phyloP scores from a whole-genome alignment of 2,888 invertebrate species.

The Dusona sp. region DNA sequence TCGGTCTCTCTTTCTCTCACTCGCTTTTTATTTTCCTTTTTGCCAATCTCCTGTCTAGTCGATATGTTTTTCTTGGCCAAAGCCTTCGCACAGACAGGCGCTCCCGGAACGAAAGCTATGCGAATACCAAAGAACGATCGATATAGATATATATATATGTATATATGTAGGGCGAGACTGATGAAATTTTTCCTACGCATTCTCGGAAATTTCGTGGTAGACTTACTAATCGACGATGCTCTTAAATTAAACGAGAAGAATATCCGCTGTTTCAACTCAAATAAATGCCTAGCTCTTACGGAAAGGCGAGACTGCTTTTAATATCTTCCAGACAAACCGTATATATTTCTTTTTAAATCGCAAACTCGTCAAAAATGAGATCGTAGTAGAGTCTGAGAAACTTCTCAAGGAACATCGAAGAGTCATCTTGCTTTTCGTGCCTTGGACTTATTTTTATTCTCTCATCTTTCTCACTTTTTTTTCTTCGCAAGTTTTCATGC shows the following conservation, averaged over 20 bases:
- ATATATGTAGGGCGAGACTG: neutral
- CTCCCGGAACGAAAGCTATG: neutral
- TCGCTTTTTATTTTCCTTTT: conserved; percentile 13
- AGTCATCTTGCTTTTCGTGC: conserved; percentile 26
- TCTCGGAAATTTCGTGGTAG: conserved; percentile 40
- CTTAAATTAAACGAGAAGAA: conserved; percentile 20
- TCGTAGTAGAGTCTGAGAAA: conserved; percentile 43
- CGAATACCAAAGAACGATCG: conserved; percentile 12
- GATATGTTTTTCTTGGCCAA: conserved; percentile 42
- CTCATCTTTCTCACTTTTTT: neutral
- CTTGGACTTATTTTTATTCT: too few species aligned
- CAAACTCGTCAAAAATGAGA: conserved; percentile 37
- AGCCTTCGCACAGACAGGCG: conserved; percentile 6
- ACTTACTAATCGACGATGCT: conserved; percentile 48
- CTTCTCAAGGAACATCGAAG: conserved; percentile 30
- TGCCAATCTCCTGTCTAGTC: conserved; percentile 11
- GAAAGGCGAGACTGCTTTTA: conserved; percentile 34
- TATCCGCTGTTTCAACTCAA: conserved; percentile 40
- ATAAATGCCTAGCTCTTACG: neutral
- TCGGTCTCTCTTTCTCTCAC: too few species aligned
- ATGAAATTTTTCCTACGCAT: conserved; percentile 31
- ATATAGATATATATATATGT: neutral
- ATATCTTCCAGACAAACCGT: conserved; percentile 42
- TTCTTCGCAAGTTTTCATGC: conserved; percentile 51
- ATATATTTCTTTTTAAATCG: conserved; percentile 19